Evolutionary conservation across 2,888 invertebrate species (phyloP).

Genomic region (Calameuta filiformis): DNA sequence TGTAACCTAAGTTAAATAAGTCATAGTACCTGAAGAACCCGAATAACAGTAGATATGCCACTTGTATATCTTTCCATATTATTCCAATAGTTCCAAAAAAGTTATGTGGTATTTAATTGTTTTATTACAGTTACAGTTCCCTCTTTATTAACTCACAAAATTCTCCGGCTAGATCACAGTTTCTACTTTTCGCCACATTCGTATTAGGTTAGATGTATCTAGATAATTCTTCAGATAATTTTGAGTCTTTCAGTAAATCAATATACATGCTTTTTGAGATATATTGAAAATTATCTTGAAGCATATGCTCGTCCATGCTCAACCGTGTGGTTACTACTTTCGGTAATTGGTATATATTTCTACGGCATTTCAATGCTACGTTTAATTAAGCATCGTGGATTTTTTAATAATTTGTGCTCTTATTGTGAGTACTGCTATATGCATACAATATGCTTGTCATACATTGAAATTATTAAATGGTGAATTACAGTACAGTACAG

Average conservation of each 20-base stretch:
- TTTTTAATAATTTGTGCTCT: slow-evolving; percentile 30
- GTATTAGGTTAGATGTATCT: background rate
- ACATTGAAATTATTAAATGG: background rate
- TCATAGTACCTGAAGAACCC: background rate
- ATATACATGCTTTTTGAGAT: background rate
- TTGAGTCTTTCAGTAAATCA: background rate
- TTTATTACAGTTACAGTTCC: background rate
- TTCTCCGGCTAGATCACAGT: background rate
- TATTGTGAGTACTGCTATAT: slow-evolving; percentile 32
- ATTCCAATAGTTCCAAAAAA: background rate
- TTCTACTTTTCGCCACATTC: background rate
- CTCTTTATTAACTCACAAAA: background rate
- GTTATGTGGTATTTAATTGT: background rate
- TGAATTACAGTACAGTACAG: background rate
- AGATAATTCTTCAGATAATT: background rate
- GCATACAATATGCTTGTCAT: background rate
- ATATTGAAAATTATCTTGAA: background rate
- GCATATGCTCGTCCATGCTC: background rate
- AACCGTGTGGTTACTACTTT: background rate
- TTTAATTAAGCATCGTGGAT: slow-evolving; percentile 23
- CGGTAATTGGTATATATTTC: background rate
- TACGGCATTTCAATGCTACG: slow-evolving; percentile 34
- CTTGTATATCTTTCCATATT: background rate
- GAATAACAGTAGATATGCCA: background rate
- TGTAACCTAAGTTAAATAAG: background rate